Percentiles rank a stretch among this genome's conserved stretches.
phyloP scores from a whole-genome alignment of 2,888 invertebrate genomes.

The Incurvaria masculella region DNA sequence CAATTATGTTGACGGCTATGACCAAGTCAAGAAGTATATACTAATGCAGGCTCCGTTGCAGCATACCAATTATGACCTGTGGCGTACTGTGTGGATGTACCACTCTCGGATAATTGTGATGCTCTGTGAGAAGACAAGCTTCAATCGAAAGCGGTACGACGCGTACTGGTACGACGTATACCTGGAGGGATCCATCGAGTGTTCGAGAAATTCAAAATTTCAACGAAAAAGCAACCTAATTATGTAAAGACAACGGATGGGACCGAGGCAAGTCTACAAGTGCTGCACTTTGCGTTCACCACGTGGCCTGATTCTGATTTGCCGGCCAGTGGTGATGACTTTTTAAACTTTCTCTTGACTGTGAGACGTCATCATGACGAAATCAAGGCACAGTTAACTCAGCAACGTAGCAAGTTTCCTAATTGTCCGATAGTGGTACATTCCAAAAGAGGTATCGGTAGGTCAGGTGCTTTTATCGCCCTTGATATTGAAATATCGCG shows the following conservation, averaged over 20 bases:
- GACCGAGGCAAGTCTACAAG: conserved; percentile 16
- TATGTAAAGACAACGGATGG: background rate
- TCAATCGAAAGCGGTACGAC: background rate
- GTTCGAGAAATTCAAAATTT: background rate
- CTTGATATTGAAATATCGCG: no score
- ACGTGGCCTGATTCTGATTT: conserved; percentile 16
- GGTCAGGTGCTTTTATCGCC: no score
- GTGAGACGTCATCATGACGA: no score
- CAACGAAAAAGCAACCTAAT: conserved; percentile 1
- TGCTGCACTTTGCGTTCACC: conserved; percentile 14
- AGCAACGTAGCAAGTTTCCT: no score
- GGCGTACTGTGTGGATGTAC: conserved; percentile 4
- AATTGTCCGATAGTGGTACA: no score
- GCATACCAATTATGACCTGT: background rate
- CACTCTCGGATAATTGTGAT: conserved; percentile 4
- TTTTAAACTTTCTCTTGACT: no score
- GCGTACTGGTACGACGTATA: conserved; percentile 1
- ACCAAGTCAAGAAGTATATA: conserved; percentile 3
- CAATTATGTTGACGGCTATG: conserved; percentile 1
- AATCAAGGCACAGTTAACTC: no score
- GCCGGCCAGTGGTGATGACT: no score
- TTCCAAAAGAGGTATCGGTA: no score
- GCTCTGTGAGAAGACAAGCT: conserved; percentile 4
- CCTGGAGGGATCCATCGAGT: background rate
- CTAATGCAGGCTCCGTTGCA: background rate